A percentile compares a stretch with the other conserved stretches of the same genome.
Conservation (phyloP, 2,888 invertebrate genomes). For the Leptopilina myrica region DNA sequence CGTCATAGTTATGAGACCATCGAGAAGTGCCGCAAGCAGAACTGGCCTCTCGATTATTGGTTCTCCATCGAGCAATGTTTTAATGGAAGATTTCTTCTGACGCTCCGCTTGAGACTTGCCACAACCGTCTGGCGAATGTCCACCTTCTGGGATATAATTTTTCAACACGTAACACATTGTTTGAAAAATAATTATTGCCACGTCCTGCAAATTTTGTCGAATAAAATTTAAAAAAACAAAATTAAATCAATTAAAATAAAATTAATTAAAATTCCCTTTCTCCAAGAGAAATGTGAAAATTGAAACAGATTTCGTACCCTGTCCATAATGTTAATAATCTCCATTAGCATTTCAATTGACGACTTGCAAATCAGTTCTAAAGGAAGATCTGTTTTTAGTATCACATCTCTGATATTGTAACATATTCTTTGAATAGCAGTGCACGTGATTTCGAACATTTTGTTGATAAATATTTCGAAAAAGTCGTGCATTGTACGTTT, state of each 20-base stretch:
- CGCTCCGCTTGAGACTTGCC: not conserved
- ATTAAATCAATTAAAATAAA: not conserved
- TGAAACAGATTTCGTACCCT: conserved; percentile 54
- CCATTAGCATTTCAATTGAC: conserved; percentile 78
- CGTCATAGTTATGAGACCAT: conserved; percentile 82
- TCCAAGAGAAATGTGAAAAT: not conserved
- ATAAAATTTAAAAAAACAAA: not conserved
- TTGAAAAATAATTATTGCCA: conserved; percentile 73
- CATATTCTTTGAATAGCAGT: conserved; percentile 81
- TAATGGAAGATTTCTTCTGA: conserved; percentile 22
- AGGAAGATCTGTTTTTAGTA: conserved; percentile 72
- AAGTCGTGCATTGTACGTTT: conserved; percentile 75
- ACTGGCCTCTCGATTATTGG: conserved; percentile 76
- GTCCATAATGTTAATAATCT: conserved; percentile 78
- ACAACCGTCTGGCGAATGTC: not conserved
- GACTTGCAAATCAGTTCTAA: conserved; percentile 75
- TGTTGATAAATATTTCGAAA: conserved; percentile 80
- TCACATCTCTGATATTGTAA: conserved; percentile 80
- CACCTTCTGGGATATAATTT: conserved; percentile 65
- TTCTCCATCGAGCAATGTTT: conserved; percentile 71
- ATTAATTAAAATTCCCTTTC: not conserved
- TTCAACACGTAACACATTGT: conserved; percentile 70
- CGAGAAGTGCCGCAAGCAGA: conserved; percentile 83
- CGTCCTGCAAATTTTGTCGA: conserved; percentile 8
- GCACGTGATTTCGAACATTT: conserved; percentile 81